Evolutionary conservation across 2,113 vertebrate species (phyloP).

Genomic region (Crotalus viridis): DNA sequence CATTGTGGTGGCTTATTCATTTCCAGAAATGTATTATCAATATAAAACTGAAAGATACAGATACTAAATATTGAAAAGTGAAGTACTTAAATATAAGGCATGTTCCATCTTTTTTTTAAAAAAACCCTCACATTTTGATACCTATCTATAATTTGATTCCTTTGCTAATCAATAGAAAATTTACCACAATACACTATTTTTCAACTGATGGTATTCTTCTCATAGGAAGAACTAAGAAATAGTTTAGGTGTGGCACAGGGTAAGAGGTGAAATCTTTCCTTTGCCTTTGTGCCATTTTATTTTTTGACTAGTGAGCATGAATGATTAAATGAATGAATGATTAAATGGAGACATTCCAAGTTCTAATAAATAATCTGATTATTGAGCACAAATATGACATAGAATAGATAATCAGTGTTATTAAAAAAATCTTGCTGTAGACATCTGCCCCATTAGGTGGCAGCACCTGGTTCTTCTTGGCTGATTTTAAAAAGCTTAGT

Average conservation of each 20-base stretch:
- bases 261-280: neutral
- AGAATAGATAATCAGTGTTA: neutral
- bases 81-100: neutral
- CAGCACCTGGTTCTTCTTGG: neutral
- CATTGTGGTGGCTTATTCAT: neutral
- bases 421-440: neutral
- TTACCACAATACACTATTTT: neutral
- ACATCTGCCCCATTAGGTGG: neutral
- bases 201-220: neutral
- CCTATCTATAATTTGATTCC: neutral
- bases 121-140: neutral
- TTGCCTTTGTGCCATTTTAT: neutral
- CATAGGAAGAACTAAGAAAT: neutral
- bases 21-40: neutral
- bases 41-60: neutral
- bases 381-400: neutral
- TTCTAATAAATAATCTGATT: neutral
- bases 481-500: neutral
- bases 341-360: neutral
- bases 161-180: neutral
- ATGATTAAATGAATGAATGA: neutral
- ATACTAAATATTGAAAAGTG: neutral
- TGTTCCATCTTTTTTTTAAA: neutral
- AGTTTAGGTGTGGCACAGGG: neutral
- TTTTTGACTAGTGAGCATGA: neutral